phyloP scores from a whole-genome alignment of 2,113 vertebrate genomes.

The Hypanus sabinus region DNA sequence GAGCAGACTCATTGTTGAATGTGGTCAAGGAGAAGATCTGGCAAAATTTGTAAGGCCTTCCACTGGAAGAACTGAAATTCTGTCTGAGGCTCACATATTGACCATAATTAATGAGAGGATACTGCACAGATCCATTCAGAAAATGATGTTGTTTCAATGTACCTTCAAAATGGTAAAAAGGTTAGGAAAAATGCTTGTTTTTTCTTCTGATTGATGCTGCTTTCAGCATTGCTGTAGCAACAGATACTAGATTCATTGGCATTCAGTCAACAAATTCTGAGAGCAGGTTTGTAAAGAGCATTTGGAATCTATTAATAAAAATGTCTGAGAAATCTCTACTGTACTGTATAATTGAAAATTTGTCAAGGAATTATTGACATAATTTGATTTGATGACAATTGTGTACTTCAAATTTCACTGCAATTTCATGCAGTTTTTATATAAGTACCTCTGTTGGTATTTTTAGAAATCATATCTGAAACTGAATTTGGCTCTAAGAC shows the following conservation, averaged over 20 bases:
- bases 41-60: neutral
- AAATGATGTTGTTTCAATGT: neutral
- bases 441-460: neutral
- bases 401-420: neutral
- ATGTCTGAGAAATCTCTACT: neutral
- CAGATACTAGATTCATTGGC: neutral
- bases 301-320: conserved; percentile 25
- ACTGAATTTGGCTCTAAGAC: neutral
- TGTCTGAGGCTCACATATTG: neutral
- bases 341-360: conserved; percentile 13
- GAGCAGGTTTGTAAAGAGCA: neutral
- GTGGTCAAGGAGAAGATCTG: neutral
- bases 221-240: neutral
- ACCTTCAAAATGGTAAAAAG: neutral
- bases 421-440: neutral
- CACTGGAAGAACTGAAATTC: neutral
- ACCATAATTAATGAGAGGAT: neutral
- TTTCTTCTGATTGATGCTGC: neutral
- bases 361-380: conserved; percentile 15
- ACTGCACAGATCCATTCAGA: neutral
- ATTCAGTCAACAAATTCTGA: conserved; percentile 7
- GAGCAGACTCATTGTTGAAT: neutral
- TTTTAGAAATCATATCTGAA: conserved; percentile 8
- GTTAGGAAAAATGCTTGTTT: neutral
- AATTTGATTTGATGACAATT: neutral